Evolutionary conservation across 2,797 vertebrate species (phyloP), one percentile per base, ranked within the genome.

Genomic region (Peromyscus aztecus): DNA sequence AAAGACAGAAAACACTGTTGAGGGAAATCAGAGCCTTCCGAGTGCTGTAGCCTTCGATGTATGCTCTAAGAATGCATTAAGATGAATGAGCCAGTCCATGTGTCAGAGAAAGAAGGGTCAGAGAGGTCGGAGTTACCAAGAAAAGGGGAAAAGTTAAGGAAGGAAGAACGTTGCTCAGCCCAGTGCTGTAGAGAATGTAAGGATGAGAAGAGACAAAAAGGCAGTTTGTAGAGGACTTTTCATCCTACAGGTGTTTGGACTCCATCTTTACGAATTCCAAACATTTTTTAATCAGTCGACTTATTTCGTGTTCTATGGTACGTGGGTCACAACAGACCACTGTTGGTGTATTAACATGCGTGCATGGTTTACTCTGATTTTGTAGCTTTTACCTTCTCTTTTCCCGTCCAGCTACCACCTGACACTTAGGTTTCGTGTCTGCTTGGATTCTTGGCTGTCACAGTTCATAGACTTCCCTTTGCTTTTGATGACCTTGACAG

Each of bases 1-100:
- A 5, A 27, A 14, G 55, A 19, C 16, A 37, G 71, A 69, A 61
- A 19, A 31, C 46, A n/a, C 57, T 29, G 29, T 67, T 17, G 31
- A 76, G 23, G 73, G 23, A 27, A 82, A 57, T 78, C 5, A 73
- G 6, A 57, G 52, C 23, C 49, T 55, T 59, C 88, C 81, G 73
- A 63, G 95, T 94, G 78, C 83, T 78, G 92, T n/a, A 59, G 78
- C 85, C 19, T 89, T 49, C 69, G 49, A 95, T 81, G 73, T 87
- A 55, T 71, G 91, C 91, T 76, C 95, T 90, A 8, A n/a, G 61
- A 69, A 59, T 76, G 12, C 78, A 29, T 17, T 92, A 16, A 92
- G 57, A 88, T 55, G 49, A 93, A 88, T 55, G 49, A 93, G 67
- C 69, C 57, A 76, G 0, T 82, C 11, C 65, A 43, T 96, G 57